These are phyloP conservation scores for Tubulanus polymorphus DNA, from an alignment of 2,888 invertebrate genomes.

Conservation along the genomic window DNA sequence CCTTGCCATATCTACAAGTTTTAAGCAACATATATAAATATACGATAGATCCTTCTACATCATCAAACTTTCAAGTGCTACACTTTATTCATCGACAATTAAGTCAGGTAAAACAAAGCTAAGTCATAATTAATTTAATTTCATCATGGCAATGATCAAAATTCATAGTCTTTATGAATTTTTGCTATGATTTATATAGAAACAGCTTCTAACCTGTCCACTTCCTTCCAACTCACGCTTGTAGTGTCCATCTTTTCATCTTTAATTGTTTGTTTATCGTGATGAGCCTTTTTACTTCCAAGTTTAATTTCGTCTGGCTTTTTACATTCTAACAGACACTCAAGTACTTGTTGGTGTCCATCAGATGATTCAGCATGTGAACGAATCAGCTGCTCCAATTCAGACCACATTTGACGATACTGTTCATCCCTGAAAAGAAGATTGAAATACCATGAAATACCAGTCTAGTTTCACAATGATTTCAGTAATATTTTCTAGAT, in stretches of 20 bases:
- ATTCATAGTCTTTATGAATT: no score
- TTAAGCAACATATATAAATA: constrained; percentile 2
- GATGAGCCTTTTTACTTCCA: constrained; percentile 19
- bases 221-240: constrained; percentile 35
- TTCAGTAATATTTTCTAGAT: no score
- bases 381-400: constrained; percentile 78
- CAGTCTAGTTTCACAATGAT: no score
- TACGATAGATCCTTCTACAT: background rate
- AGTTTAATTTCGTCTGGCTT: constrained; percentile 58
- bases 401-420: constrained; percentile 84
- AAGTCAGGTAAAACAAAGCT: background rate
- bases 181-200: no score
- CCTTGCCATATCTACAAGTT: constrained; percentile 32
- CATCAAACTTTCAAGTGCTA: no score
- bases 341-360: constrained; percentile 60
- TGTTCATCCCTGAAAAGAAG: constrained; percentile 68
- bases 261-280: constrained; percentile 8
- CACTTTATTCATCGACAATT: background rate
- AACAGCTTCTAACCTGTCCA: constrained; percentile 35
- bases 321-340: constrained; percentile 69
- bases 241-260: constrained; percentile 16
- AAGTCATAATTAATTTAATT: background rate
- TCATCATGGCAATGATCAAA: no score
- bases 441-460: background rate
- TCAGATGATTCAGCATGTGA: constrained; percentile 69